These are phyloP conservation scores for Rousettus leschenaultii DNA, from an alignment of 2,113 vertebrate genomes.

Conservation along the genomic window DNA sequence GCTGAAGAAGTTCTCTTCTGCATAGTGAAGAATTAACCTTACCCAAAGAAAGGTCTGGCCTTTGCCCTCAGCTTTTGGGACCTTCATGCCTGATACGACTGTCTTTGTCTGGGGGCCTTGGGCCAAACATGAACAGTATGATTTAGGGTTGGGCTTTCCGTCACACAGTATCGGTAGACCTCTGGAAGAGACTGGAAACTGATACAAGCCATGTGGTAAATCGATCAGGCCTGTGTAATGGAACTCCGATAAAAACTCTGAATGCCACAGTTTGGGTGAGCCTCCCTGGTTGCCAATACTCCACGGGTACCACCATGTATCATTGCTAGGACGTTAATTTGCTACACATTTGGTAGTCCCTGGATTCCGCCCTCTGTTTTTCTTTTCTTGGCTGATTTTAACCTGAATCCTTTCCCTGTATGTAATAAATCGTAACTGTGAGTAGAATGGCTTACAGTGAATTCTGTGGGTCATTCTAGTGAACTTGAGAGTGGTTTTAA, in stretches of 20 bases:
- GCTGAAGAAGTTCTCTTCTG: neutral
- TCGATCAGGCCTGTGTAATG: neutral
- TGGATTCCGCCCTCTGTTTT: neutral
- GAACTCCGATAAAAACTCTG: neutral
- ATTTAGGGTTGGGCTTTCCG: neutral
- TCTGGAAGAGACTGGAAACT: neutral
- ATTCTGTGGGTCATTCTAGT: neutral
- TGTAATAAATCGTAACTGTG: neutral
- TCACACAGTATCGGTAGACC: neutral
- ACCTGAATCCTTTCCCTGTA: neutral
- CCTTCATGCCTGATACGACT: neutral
- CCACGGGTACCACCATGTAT: neutral
- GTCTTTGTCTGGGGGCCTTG: neutral
- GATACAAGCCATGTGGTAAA: neutral
- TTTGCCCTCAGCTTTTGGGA: neutral
- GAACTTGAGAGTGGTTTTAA: neutral
- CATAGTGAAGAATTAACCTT: neutral
- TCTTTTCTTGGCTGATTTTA: neutral
- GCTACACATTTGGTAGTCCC: neutral
- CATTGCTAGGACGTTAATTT: neutral
- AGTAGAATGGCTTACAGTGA: neutral
- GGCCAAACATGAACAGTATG: neutral
- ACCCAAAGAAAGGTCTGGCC: neutral
- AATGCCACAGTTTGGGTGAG: neutral
- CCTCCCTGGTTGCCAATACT: neutral